Evolutionary conservation across 2,113 vertebrate genomes (phyloP), one percentile per base, ranked within the genome.

Genomic region (Alectura lathami): DNA sequence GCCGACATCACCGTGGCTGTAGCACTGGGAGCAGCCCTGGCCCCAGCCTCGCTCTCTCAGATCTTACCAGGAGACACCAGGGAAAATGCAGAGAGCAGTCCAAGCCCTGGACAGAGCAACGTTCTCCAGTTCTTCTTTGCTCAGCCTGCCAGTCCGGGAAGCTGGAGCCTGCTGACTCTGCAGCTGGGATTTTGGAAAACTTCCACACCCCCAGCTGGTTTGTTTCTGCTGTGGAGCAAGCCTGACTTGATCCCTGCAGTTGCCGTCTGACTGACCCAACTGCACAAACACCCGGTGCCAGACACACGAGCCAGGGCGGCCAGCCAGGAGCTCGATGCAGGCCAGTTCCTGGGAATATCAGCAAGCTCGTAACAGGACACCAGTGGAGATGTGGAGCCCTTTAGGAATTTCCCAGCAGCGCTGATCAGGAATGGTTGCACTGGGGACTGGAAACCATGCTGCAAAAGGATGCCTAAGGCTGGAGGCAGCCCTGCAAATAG

Each of bases 321-420:
- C 4, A 3, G 85, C 90, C 86, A 94, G 92, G 63, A 85, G 59
- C 36, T 54, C 1, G 2, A 69, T 62, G 63, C 68, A 63, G 76
- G 68, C 72, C 66, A 56, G 73, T 70, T 95, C 54, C 80, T 74
- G 62, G 68, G 92, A 93, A 88, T 54, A 86, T 78, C 83, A 74
- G 72, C 32, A 53, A 86, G 53, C 29, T 90, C 34, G 3, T 75
- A 42, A 48, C 6, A 11, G 53, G 66, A 79, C 56, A 51, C 11
- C 8, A 66, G 54, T 60, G 47, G 63, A 88, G 76, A 83, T 5
- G n/a, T 93, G 42, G 22, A 29, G 20, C 57, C 47, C 38, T 66
- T 59, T 3, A 90, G 64, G 80, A 92, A 88, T 81, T 95, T 95
- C 69, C 79, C 38, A 86, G 32, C 60, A 78, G 60, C 51, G 69